Evolutionary conservation across 64 coral and sea anemone genomes (phyloP).

Genomic region (Orbicella faveolata): DNA sequence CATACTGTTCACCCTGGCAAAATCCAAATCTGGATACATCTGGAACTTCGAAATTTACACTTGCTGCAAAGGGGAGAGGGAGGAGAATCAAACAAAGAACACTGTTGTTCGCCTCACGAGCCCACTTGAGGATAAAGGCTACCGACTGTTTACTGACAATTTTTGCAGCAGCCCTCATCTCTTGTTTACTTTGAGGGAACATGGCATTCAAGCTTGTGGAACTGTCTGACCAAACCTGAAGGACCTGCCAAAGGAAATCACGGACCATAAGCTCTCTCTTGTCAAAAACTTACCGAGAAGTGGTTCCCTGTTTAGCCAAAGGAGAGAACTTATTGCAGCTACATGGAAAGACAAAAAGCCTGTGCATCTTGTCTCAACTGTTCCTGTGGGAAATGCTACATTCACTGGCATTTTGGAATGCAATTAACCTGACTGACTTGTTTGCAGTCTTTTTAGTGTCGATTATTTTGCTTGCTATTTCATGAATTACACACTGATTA

Average conservation of each 20-base stretch:
- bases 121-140: slow-evolving; percentile 25
- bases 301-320: slow-evolving; percentile 20
- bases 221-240: slow-evolving; percentile 41
- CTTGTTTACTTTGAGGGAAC: slow-evolving; percentile 17
- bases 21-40: slow-evolving; percentile 27
- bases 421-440: too few species aligned
- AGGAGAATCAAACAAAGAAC: slow-evolving; percentile 12
- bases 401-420: too few species aligned
- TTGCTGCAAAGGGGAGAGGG: slow-evolving; percentile 17
- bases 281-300: slow-evolving; percentile 8
- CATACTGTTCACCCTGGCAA: slow-evolving; percentile 24
- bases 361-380: slow-evolving; percentile 39
- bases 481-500: too few species aligned
- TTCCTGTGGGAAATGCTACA: slow-evolving; percentile 9
- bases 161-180: slow-evolving; percentile 27
- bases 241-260: slow-evolving; percentile 40
- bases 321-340: slow-evolving; percentile 8
- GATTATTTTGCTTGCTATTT: too few species aligned
- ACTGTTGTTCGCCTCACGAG: slow-evolving; percentile 10
- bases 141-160: slow-evolving; percentile 41
- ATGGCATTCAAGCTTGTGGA: slow-evolving; percentile 44
- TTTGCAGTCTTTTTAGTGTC: too few species aligned
- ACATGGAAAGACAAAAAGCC: slow-evolving; percentile 42
- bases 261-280: neutral
- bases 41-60: slow-evolving; percentile 25